Percentiles rank a stretch among this genome's conserved stretches.
phyloP scores from a whole-genome alignment of 2,797 vertebrate species.

The Heliangelus exortis region DNA sequence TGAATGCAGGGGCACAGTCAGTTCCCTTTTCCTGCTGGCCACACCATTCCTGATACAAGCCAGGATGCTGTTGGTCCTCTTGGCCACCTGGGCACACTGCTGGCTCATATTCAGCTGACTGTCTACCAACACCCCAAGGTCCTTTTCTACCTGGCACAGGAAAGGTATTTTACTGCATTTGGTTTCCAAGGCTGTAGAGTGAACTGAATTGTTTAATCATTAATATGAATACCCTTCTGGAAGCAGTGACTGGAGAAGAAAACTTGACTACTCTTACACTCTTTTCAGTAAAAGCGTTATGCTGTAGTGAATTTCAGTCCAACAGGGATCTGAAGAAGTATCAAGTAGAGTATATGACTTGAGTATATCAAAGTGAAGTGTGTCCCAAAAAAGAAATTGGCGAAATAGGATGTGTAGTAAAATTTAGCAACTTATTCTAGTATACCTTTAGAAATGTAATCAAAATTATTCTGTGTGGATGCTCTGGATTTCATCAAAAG shows the following conservation, averaged over 20 bases:
- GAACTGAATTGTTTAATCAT: background rate
- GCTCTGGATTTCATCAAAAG: background rate
- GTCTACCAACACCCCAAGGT: too few relatives aligned
- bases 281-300: background rate
- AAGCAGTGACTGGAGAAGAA: background rate
- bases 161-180: background rate
- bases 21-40: too few relatives aligned
- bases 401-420: background rate
- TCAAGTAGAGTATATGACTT: background rate
- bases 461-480: background rate
- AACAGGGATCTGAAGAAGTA: background rate
- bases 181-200: background rate
- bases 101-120: too few relatives aligned
- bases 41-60: too few relatives aligned
- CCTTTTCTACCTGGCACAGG: background rate
- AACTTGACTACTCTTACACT: background rate
- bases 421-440: background rate
- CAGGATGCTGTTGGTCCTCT: too few relatives aligned
- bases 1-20: too few relatives aligned
- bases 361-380: background rate
- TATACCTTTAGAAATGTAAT: background rate
- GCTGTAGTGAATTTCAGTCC: background rate
- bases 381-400: background rate
- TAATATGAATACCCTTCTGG: background rate
- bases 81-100: too few relatives aligned